phyloP scores from a whole-genome alignment of 2,888 invertebrate species.

The Pollenia angustigena region DNA sequence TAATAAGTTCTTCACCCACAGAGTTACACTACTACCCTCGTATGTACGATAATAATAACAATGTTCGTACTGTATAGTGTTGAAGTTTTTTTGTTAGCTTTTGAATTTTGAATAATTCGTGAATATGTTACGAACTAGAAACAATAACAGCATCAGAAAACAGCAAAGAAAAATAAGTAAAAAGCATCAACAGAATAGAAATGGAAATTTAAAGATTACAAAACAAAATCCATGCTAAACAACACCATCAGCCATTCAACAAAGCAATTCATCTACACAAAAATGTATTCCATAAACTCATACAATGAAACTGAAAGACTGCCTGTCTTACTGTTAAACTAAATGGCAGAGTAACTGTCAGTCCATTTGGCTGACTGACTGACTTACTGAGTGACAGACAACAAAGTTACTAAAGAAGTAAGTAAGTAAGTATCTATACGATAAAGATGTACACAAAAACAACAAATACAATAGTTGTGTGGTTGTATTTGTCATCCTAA shows the following conservation, averaged over 20 bases:
- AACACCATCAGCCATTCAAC: conserved; percentile 39
- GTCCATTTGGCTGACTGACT: not conserved
- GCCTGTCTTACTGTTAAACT: not conserved
- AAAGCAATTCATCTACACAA: conserved; percentile 3
- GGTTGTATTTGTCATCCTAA: not conserved
- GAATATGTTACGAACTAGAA: conserved; percentile 42
- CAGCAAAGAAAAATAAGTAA: conserved; percentile 14
- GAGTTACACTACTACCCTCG: not conserved
- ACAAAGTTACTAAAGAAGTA: conserved; percentile 15
- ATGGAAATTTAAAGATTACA: conserved; percentile 55
- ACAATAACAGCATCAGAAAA: not conserved
- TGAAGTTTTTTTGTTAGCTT: conserved; percentile 42
- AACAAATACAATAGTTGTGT: conserved; percentile 7
- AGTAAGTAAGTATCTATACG: conserved; percentile 12
- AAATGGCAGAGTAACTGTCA: not conserved
- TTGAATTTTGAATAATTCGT: conserved; percentile 65
- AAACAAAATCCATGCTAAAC: conserved; percentile 44
- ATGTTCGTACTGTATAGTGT: conserved; percentile 35
- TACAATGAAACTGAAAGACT: not conserved
- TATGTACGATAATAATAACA: conserved; percentile 21
- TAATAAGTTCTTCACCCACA: too few relatives aligned
- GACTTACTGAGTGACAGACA: conserved; percentile 4
- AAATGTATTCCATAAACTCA: not conserved
- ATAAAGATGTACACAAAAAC: not conserved
- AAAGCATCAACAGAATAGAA: conserved; percentile 34